phyloP scores from a whole-genome alignment of 2,888 invertebrate genomes.

The Sarcophaga subvicina region DNA sequence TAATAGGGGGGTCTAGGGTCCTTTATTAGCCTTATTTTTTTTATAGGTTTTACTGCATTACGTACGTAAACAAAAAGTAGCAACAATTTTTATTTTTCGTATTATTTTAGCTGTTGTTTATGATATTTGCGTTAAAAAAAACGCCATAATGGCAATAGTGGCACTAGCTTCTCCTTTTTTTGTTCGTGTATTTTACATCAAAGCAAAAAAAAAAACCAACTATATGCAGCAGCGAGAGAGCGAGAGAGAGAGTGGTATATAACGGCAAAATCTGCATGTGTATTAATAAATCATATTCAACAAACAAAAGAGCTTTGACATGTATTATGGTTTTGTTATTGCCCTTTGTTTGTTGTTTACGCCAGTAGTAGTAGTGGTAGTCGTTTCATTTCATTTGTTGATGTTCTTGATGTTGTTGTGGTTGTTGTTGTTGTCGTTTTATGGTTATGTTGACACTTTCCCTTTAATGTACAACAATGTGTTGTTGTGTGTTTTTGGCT shows the following conservation, averaged over 20 bases:
- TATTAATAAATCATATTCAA: slow-evolving; percentile 70
- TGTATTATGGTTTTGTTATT: slow-evolving; percentile 57
- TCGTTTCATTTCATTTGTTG: not conserved
- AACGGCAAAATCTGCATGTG: slow-evolving; percentile 63
- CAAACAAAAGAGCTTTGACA: slow-evolving; percentile 67
- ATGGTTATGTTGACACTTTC: slow-evolving; percentile 1
- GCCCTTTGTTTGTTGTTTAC: slow-evolving; percentile 8
- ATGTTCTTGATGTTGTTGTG: slow-evolving; percentile 2
- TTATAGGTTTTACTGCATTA: slow-evolving; percentile 65
- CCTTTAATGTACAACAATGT: not conserved
- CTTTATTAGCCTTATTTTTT: slow-evolving; percentile 35
- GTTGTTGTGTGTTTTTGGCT: slow-evolving; percentile 25
- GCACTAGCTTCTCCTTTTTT: not conserved
- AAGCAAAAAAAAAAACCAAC: not conserved
- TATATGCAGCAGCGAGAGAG: not conserved
- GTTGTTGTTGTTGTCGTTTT: slow-evolving; percentile 11
- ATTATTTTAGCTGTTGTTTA: not conserved
- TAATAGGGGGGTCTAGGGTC: slow-evolving; percentile 26
- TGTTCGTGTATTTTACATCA: not conserved
- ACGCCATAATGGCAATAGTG: not conserved
- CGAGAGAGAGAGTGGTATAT: not conserved
- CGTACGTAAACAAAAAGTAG: not conserved
- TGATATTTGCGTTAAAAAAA: not conserved
- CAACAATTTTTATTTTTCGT: not conserved
- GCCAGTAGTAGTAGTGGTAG: not conserved